Evolutionary conservation across 2,797 vertebrate species (phyloP).

Genomic region (Ctenosaura bakeri): DNA sequence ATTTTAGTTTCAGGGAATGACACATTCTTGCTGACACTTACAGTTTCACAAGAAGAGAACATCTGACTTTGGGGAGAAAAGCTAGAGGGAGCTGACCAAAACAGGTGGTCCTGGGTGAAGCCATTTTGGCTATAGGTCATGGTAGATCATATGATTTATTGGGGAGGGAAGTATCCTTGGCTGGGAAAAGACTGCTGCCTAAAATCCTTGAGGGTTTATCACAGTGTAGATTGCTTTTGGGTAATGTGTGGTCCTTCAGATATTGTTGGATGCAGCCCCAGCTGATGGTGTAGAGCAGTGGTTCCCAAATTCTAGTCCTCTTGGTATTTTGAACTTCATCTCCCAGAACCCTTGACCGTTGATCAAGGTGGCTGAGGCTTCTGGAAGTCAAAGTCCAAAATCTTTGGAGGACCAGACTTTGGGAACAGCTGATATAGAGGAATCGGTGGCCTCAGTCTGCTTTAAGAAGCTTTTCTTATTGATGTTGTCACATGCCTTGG

Average conservation of each 20-base stretch:
- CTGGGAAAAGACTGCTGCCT: not conserved
- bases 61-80: not conserved
- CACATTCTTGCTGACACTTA: not conserved
- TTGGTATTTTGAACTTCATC: no score
- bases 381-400: no score
- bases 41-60: constrained; percentile 5
- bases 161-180: not conserved
- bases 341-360: no score
- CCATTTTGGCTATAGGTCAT: not conserved
- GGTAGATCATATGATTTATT: not conserved
- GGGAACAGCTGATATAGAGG: no score
- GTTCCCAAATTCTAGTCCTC: no score
- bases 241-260: not conserved
- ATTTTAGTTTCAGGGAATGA: constrained; percentile 36
- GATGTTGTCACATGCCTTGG: not conserved
- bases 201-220: not conserved
- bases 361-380: no score
- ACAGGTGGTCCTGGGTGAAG: not conserved
- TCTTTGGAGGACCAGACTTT: no score
- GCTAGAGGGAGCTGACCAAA: not conserved
- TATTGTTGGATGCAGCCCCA: not conserved
- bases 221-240: not conserved
- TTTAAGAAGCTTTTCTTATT: not conserved
- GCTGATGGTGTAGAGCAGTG: no score
- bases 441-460: no score